Base-by-base conservation (phyloP, 2,888 invertebrate species). In the Noctua janthe region DNA sequence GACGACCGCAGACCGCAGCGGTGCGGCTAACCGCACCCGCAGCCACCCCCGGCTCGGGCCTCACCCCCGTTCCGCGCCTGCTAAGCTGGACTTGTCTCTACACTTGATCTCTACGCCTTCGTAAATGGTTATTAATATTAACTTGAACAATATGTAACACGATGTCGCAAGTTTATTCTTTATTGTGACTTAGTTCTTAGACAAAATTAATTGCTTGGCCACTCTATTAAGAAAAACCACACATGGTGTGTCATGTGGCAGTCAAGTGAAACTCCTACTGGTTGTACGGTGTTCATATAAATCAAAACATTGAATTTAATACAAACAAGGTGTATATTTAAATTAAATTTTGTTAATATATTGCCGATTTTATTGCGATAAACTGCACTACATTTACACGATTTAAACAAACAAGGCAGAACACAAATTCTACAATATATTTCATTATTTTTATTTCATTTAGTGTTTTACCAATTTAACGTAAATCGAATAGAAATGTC, bases 1-100 rank as follows among this genome's bases (percentile, higher is more conserved):
- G 93, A 92, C 80, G 81, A 90, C 95, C 94, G 91, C 94, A 89
- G 87, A 72, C 93, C 94, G 89, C 93, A 90, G 88, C 88, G 86
- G 82, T 72, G 88, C 90, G 91, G 84, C 83, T 89, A 87, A 86
- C 89, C 89, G 81, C 81, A 83, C 66, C 84, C 82, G 81, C 85
- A 79, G 70, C 84, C 87, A 80, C 77, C 77, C 76, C 73, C 51
- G 49, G 79, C 85, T 78, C 77, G 71, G 76, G 73, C 78, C 86
- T 72, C 86, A 72, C 81, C 78, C 91, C 90, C 67, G 74, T 54
- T 15, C 39, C 91, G 85, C 29, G 67, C 87, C 70, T 88, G 88
- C 86, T 92, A 91, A 92, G 89, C 92, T 90, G 91, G 92, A 93
- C 94, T 89, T 92, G 91, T 91, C 92, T 89, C 90, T 90, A 90